Evolutionary conservation across 2,113 vertebrate genomes (phyloP).

Genomic region (Dicerorhinus sumatrensis): DNA sequence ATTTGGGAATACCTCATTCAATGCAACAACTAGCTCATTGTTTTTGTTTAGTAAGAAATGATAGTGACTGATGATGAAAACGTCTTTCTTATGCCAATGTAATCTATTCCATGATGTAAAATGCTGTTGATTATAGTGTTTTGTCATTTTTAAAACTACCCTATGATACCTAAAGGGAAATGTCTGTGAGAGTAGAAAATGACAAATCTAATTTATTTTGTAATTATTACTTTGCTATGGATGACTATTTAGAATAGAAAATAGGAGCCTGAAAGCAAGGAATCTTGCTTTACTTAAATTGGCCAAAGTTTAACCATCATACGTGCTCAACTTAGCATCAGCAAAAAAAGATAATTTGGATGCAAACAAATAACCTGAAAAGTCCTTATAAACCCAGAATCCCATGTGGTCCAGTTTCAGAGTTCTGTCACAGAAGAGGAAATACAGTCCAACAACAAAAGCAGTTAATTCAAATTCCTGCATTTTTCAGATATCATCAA

Average conservation of each 20-base stretch:
- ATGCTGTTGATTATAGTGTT: neutral
- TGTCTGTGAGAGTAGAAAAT: neutral
- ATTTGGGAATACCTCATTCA: neutral
- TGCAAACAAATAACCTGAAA: neutral
- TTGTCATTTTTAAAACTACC: conserved; percentile 35
- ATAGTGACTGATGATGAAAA: neutral
- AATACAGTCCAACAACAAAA: neutral
- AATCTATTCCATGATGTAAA: neutral
- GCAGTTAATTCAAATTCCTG: neutral
- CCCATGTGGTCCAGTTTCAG: neutral
- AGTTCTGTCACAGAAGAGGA: neutral
- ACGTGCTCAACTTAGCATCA: neutral
- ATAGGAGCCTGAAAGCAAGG: neutral
- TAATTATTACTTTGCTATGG: neutral
- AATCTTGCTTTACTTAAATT: conserved; percentile 10
- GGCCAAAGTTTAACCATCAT: neutral
- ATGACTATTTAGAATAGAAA: neutral
- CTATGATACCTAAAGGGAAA: neutral
- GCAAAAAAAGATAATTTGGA: neutral
- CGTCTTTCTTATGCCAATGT: neutral
- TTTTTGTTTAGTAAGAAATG: conserved; percentile 43
- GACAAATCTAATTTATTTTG: neutral
- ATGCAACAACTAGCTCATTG: neutral
- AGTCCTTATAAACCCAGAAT: neutral
- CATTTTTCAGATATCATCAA: neutral